Conservation (phyloP, 2,797 vertebrate species). For the Myripristis jacobus region DNA sequence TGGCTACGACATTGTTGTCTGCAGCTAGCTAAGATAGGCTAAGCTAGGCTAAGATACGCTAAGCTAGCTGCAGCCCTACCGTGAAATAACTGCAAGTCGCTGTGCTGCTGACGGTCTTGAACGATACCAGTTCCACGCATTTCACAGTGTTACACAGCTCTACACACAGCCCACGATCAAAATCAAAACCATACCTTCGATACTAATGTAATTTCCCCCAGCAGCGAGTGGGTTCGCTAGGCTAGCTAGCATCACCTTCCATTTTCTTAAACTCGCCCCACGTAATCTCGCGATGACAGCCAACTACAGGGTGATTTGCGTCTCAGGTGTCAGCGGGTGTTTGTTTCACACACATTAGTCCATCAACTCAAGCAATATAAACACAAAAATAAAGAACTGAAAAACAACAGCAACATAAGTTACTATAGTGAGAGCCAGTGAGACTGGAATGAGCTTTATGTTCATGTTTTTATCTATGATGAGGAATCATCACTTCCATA, state of each 20-base stretch:
- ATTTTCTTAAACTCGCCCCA: conserved; percentile 67
- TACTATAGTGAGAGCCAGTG: too few species aligned
- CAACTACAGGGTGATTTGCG: too few species aligned
- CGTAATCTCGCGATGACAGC: conserved; percentile 70
- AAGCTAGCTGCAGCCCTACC: background rate
- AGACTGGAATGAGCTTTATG: too few species aligned
- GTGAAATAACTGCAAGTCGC: background rate
- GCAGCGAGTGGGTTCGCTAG: conserved; percentile 33
- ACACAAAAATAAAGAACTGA: too few species aligned
- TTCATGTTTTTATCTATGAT: too few species aligned
- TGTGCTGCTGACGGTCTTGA: background rate
- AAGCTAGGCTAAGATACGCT: too few species aligned
- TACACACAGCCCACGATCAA: background rate
- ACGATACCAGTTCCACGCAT: background rate
- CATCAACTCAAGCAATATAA: too few species aligned
- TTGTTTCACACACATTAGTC: too few species aligned
- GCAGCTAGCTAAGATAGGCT: too few species aligned
- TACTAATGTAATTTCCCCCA: conserved; percentile 43
- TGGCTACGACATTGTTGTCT: conserved; percentile 58
- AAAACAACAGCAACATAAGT: too few species aligned
- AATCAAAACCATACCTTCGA: conserved; percentile 62
- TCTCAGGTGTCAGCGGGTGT: too few species aligned
- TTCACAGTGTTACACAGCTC: background rate
- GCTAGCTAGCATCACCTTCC: conserved; percentile 59
- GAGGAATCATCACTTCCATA: too few species aligned